These are phyloP conservation scores for Rattus rattus DNA, from an alignment of 2,113 vertebrate species.

Conservation along the genomic window DNA sequence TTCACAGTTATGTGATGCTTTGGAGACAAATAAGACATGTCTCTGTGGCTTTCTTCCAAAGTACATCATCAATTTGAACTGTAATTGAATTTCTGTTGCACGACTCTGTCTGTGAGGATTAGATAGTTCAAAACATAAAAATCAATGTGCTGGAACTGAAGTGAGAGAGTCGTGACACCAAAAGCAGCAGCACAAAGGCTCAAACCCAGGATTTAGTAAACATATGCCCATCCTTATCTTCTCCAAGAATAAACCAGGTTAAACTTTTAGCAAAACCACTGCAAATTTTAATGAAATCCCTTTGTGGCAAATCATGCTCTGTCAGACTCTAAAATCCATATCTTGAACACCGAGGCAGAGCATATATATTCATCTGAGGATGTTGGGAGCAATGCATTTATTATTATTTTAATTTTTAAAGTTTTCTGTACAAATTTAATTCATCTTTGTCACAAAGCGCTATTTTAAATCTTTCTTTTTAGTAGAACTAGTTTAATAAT, in stretches of 20 bases:
- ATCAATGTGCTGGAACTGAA: slow-evolving; percentile 57
- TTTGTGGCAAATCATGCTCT: neutral
- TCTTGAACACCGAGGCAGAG: neutral
- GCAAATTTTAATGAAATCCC: neutral
- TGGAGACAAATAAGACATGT: slow-evolving; percentile 53
- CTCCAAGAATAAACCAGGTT: neutral
- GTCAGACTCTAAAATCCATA: neutral
- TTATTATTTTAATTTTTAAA: slow-evolving; percentile 11
- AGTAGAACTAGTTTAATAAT: neutral
- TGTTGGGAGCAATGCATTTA: neutral
- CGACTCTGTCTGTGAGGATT: slow-evolving; percentile 62
- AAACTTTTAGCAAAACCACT: slow-evolving; percentile 7
- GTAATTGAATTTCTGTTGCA: slow-evolving; percentile 69
- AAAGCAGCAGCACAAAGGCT: neutral
- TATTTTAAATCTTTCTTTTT: slow-evolving; percentile 32
- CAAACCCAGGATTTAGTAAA: slow-evolving; percentile 50
- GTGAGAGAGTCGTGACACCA: slow-evolving; percentile 36
- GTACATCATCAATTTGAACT: slow-evolving; percentile 52
- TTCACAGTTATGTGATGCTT: slow-evolving; percentile 18
- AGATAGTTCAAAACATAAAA: slow-evolving; percentile 68
- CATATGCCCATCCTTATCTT: neutral
- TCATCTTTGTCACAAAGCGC: neutral
- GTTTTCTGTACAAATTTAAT: slow-evolving; percentile 20
- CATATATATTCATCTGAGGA: neutral
- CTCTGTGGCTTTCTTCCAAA: slow-evolving; percentile 47